Evolutionary conservation across 1,140 invertebrate species (phyloP), one percentile per base, ranked within the genome.

Genomic region (Macrotrachela quadricornifera): DNA sequence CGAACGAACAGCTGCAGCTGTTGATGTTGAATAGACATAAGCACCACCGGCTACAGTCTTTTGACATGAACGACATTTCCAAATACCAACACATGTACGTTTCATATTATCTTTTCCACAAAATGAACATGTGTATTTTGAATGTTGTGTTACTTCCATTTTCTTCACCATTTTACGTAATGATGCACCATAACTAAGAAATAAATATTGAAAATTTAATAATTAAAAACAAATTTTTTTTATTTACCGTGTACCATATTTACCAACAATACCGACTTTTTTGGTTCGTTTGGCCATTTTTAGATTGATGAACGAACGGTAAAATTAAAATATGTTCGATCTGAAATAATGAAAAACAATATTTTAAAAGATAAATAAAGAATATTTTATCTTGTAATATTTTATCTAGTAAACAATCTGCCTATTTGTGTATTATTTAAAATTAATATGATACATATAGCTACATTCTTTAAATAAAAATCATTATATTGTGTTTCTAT

Each of bases 141-240:
- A 79, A 70, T 97, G 94, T 71, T 99, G 94, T 39, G 91, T 91
- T 47, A 97, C 85, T 82, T 99, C 94, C 80, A 97, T 96, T 66
- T 97, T 99, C 71, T 99, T 99, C 30, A 97, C 85, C 80, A 88
- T 94, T 72, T 99, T 99, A 73, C 94, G 79, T n/a, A 99, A 78
- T 21, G 91, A 97, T 62, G 94, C 92, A 80, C 94, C 94, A 78
- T 99, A 99, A 73, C 94, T 78, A 30, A n/a, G n/a, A n/a, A n/a
- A 30, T 30, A 4, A 30, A 30, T 2, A 30, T 30, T 30, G 3
- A 30, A 30, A 30, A 4, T 4, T 4, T 4, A 30, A 8, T 4
- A 8, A 30, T 4, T 8, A 30, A 30, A 30, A 30, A 30, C 21
- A 8, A 30, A 30, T 4, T 4, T 4, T 30, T 30, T 30, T 2